Evolutionary conservation across 2,888 invertebrate genomes (phyloP), one percentile per base, ranked within the genome.

Genomic region (Philhelius pedissequus): DNA sequence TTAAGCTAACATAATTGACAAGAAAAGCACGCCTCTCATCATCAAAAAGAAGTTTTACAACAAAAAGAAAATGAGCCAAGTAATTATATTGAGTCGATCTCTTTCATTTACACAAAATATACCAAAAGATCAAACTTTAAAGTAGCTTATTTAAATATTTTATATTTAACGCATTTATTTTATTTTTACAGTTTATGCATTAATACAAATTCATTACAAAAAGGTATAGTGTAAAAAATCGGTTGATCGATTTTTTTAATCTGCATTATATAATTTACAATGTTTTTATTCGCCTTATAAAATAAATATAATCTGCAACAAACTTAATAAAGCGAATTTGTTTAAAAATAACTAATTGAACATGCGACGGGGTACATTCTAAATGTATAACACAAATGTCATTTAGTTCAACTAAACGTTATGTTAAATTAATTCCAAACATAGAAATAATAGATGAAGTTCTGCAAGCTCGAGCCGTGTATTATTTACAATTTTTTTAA

Each of bases 171-270:
- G 18, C 58, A 52, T 66, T 76, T 52, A 60, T 52, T 60, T 54
- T 64, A 38, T 64, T 54, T 77, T 68, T 82, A 73, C 73, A 56
- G 38, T 76, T 54, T 77, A 77, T 82, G 48, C 62, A 77, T 73
- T 56, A 73, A 82, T 77, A 82, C 73, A 82, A 82, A 77, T 62
- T 82, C 52, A 82, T 73, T 82, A 82, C 68, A 82, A 82, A 82
- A 82, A 82, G 77, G 56, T 82, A 68, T 73, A 71, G 52, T 58
- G 45, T 66, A 32, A 18, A 40, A 32, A 68, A 70, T 70, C 62
- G 69, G 18, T n/a, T 64, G n/a, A 50, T 70, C 54, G 60, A 77
- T 60, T 76, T 52, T n/a, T 5, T 68, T 64, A 50, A 45, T 32
- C 50, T 60, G 64, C 66, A 18, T 43, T 45, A 22, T 52, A 56